These are phyloP conservation scores for Xenopus borealis DNA, from an alignment of 2,113 vertebrate genomes.

Conservation along the genomic window DNA sequence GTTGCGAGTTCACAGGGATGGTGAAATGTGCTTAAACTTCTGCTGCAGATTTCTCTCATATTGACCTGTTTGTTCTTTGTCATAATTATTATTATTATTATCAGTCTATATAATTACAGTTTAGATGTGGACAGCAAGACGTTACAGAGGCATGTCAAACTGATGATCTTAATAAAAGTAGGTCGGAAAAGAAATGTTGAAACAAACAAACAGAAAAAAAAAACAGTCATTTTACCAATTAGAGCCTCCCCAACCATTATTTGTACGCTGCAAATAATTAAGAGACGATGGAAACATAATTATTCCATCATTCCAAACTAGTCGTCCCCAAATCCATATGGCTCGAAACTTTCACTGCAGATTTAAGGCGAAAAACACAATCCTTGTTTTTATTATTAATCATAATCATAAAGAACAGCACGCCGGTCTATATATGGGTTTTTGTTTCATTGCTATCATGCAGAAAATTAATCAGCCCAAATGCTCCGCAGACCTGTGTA, in stretches of 20 bases:
- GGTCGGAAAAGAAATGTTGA: no score
- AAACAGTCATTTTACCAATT: neutral
- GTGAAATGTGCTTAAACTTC: no score
- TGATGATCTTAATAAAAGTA: no score
- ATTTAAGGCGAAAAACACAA: conserved; percentile 9
- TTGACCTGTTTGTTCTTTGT: no score
- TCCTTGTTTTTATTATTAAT: no score
- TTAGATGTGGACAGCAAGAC: no score
- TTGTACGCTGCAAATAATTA: neutral
- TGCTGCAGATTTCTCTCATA: no score
- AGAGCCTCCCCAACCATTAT: neutral
- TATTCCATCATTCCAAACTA: conserved; percentile 4
- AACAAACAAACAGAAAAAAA: no score
- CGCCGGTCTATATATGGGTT: conserved; percentile 55
- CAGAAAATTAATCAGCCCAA: conserved; percentile 83
- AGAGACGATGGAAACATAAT: conserved; percentile 8
- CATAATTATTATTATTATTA: no score
- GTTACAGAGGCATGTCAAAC: no score
- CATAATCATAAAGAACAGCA: conserved; percentile 29
- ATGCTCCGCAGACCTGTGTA: conserved; percentile 71
- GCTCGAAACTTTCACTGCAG: conserved; percentile 50
- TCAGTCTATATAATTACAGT: no score
- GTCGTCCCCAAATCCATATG: conserved; percentile 42
- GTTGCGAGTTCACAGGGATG: no score
- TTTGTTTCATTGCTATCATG: conserved; percentile 79